Evolutionary conservation across 2,888 invertebrate genomes (phyloP).

Genomic region (Drosophila longiperda): DNA sequence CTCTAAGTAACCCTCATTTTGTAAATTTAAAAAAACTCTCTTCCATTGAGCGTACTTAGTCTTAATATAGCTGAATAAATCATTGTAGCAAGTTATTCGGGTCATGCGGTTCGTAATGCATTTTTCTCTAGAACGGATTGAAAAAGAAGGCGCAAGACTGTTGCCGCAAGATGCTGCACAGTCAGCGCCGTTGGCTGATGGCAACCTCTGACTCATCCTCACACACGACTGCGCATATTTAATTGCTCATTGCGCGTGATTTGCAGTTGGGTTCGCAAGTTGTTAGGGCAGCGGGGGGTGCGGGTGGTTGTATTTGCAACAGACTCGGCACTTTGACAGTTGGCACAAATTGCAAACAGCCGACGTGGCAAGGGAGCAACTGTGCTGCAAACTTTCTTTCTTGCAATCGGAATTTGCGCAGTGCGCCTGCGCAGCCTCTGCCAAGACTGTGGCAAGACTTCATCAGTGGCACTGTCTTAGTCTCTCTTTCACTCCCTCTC

Average conservation of each 20-base stretch:
- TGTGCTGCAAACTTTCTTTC: slow-evolving; percentile 64
- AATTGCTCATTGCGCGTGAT: slow-evolving; percentile 78
- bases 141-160: slow-evolving; percentile 38
- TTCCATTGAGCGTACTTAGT: background rate
- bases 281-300: background rate
- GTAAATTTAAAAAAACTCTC: background rate
- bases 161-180: slow-evolving; percentile 48
- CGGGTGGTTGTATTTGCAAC: background rate
- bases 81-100: slow-evolving; percentile 44
- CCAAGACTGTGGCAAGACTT: slow-evolving; percentile 4
- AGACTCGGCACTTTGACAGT: slow-evolving; percentile 62
- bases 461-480: slow-evolving; percentile 13
- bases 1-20: background rate
- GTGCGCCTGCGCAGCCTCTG: slow-evolving; percentile 56
- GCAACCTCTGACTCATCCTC: slow-evolving; percentile 44
- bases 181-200: slow-evolving; percentile 32
- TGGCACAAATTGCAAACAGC: slow-evolving; percentile 72
- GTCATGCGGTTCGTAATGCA: slow-evolving; percentile 46
- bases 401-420: slow-evolving; percentile 42
- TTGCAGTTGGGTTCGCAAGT: slow-evolving; percentile 23
- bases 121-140: slow-evolving; percentile 49
- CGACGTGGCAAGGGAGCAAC: slow-evolving; percentile 13
- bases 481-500: background rate
- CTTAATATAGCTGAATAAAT: background rate
- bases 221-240: slow-evolving; percentile 79